Evolutionary conservation across 2,888 invertebrate species (phyloP).

Genomic region (Archaeoteleia sp.): DNA sequence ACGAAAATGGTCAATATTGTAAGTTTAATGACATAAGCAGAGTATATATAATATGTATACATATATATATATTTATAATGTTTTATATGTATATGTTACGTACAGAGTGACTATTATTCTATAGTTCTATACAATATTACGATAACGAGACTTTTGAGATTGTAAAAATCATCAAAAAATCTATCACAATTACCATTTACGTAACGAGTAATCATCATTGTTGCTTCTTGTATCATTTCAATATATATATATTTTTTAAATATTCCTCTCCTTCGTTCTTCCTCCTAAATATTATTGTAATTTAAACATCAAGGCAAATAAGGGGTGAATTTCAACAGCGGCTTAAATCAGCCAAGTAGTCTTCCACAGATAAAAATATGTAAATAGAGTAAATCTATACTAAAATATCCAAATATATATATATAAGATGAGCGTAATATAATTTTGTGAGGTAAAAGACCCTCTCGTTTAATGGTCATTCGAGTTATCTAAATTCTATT

Average conservation of each 20-base stretch:
- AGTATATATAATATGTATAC: too few relatives aligned
- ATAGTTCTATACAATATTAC: constrained; percentile 74
- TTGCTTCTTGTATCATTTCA: constrained; percentile 57
- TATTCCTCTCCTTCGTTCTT: constrained; percentile 59
- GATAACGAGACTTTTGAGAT: constrained; percentile 78
- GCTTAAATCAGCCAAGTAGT: constrained; percentile 75
- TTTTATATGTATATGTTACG: constrained; percentile 64
- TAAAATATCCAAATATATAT: constrained; percentile 74
- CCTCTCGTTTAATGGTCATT: constrained; percentile 70
- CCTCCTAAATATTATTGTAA: constrained; percentile 71
- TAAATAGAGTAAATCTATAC: constrained; percentile 76
- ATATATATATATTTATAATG: too few relatives aligned
- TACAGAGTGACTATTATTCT: constrained; percentile 75
- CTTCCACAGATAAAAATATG: constrained; percentile 75
- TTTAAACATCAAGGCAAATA: constrained; percentile 75
- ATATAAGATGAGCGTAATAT: constrained; percentile 73
- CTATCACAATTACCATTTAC: constrained; percentile 79
- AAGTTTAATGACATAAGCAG: constrained; percentile 61
- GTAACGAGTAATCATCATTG: constrained; percentile 72
- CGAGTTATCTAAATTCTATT: constrained; percentile 45
- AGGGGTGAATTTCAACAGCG: constrained; percentile 76
- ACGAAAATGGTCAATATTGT: not conserved
- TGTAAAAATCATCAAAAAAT: constrained; percentile 83
- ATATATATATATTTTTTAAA: constrained; percentile 59
- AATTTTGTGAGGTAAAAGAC: constrained; percentile 73